Percentiles rank a stretch among this genome's conserved stretches.
phyloP scores from a whole-genome alignment of 2,113 vertebrate species.

The Proterorhinus semilunaris region DNA sequence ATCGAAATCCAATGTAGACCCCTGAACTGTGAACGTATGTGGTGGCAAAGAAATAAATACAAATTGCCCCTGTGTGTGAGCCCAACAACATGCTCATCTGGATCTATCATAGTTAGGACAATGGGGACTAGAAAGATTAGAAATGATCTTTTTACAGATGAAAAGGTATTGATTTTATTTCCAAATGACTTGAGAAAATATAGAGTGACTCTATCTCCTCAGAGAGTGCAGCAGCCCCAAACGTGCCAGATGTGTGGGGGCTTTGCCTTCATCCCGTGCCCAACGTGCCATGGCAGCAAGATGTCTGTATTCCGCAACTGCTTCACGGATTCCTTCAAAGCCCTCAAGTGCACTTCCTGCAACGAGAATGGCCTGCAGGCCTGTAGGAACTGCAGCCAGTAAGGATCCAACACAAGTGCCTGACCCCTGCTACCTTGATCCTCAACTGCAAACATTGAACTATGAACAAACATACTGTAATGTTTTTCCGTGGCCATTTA shows the following conservation, averaged over 20 bases:
- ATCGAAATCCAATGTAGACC: too few species aligned
- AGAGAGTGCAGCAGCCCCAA: slow-evolving; percentile 93
- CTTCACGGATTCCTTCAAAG: slow-evolving; percentile 99
- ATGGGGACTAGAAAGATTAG: too few species aligned
- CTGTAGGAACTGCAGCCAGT: slow-evolving; percentile 84
- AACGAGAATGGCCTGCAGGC: slow-evolving; percentile 96
- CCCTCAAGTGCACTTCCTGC: slow-evolving; percentile 95
- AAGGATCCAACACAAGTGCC: slow-evolving; percentile 64
- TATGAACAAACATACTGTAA: slow-evolving; percentile 13
- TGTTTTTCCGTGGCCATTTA: slow-evolving; percentile 56
- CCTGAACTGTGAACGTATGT: too few species aligned
- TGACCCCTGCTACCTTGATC: slow-evolving; percentile 32
- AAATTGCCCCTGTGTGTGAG: too few species aligned
- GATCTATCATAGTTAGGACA: too few species aligned
- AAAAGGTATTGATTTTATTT: not conserved
- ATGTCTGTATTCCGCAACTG: slow-evolving; percentile 98
- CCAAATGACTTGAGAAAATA: not conserved
- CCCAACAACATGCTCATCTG: too few species aligned
- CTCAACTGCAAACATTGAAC: slow-evolving; percentile 33
- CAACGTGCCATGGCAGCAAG: slow-evolving; percentile 98
- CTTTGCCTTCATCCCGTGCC: slow-evolving; percentile 93
- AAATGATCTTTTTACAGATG: too few species aligned
- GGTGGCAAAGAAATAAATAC: too few species aligned
- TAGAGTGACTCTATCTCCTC: not conserved
- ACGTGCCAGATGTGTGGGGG: slow-evolving; percentile 90